Conservation (phyloP, 2,797 vertebrate species). For the Tokudaia muenninki region DNA sequence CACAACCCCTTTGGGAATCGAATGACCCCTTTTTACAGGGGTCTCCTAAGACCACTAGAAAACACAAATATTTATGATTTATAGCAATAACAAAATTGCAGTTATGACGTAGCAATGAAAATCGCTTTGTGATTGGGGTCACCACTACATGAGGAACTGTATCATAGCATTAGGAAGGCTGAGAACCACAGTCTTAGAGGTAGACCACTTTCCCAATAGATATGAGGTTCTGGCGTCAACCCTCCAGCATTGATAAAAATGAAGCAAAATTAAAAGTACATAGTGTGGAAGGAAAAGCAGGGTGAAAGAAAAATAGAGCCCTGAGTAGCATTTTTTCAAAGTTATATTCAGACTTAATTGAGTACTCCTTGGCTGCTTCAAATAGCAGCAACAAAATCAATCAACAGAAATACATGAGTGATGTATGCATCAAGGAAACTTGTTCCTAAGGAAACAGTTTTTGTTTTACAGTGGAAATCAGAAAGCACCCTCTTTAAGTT, state of each 20-base stretch:
- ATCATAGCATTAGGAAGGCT: background rate
- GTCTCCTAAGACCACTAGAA: background rate
- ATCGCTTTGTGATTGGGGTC: background rate
- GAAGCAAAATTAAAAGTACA: background rate
- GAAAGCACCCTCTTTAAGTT: constrained; percentile 55
- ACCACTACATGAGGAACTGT: background rate
- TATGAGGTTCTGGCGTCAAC: background rate
- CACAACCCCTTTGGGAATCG: background rate
- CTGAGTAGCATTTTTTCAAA: background rate
- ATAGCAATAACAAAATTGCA: background rate
- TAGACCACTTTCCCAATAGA: background rate
- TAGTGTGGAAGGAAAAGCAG: background rate
- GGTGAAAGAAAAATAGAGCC: constrained; percentile 23
- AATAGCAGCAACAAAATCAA: background rate
- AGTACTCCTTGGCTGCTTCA: background rate
- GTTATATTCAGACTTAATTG: constrained; percentile 75
- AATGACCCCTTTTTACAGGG: background rate
- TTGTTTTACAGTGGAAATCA: constrained; percentile 77
- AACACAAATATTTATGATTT: background rate
- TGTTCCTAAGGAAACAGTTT: constrained; percentile 75
- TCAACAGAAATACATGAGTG: constrained; percentile 68
- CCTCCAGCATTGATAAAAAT: background rate
- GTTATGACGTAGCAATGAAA: background rate
- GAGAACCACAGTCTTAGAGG: background rate
- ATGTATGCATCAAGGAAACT: background rate